Evolutionary conservation across 1,140 invertebrate genomes (phyloP).

Genomic region (Chrysomallon squamiferum): DNA sequence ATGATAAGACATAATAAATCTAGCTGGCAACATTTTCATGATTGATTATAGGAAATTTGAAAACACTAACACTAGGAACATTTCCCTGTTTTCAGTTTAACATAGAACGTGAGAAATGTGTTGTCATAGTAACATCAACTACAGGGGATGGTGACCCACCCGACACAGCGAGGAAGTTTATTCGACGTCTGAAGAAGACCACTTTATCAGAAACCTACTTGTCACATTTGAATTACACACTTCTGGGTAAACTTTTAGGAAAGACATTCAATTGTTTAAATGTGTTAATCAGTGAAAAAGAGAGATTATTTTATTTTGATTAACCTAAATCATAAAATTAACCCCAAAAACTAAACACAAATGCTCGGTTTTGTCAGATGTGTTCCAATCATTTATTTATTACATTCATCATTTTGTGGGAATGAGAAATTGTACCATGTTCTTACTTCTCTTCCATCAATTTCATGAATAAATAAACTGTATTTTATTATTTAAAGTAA

Average conservation of each 20-base stretch:
- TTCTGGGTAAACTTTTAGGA: constrained; percentile 59
- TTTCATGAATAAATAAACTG: no score
- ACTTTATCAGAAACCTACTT: constrained; percentile 55
- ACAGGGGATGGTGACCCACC: constrained; percentile 70
- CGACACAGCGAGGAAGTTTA: constrained; percentile 67
- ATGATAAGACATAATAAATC: no score
- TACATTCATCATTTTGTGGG: no score
- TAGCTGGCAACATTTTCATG: no score
- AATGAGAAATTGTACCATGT: no score
- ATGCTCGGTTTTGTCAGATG: neutral
- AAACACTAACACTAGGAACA: no score
- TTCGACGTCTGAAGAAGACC: constrained; percentile 61
- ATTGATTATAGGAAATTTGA: no score
- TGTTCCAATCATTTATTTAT: neutral
- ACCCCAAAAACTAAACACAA: neutral
- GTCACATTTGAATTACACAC: constrained; percentile 61
- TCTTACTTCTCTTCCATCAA: no score
- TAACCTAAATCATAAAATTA: neutral
- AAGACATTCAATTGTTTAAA: neutral
- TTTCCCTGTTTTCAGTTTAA: constrained; percentile 55
- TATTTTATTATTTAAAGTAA: no score
- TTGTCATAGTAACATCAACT: constrained; percentile 66
- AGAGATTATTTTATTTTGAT: neutral
- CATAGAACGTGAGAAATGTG: constrained; percentile 51
- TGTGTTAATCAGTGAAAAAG: neutral